phyloP scores from a whole-genome alignment of 2,113 vertebrate genomes.

The Catagonus wagneri region DNA sequence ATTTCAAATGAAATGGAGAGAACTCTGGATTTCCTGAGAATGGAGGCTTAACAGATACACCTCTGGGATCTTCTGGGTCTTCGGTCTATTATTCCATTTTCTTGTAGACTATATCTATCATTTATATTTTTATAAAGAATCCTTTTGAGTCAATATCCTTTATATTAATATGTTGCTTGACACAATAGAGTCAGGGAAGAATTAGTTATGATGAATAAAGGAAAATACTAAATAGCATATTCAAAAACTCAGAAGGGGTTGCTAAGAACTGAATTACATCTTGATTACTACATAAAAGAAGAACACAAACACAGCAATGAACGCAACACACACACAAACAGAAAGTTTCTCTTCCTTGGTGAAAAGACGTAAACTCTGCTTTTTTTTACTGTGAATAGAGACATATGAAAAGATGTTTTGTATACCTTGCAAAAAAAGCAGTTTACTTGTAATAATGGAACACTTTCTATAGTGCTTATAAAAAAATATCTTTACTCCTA shows the following conservation, averaged over 20 bases:
- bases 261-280: background rate
- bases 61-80: background rate
- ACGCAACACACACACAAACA: background rate
- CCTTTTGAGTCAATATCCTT: background rate
- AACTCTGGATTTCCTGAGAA: background rate
- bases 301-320: background rate
- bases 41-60: background rate
- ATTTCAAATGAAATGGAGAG: background rate
- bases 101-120: background rate
- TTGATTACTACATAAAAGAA: background rate
- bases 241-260: background rate
- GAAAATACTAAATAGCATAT: background rate
- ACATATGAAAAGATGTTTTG: constrained; percentile 20
- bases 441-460: background rate
- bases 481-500: background rate
- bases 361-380: background rate
- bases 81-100: background rate
- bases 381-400: background rate
- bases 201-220: background rate
- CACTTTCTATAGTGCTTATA: constrained; percentile 22
- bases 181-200: background rate
- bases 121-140: background rate
- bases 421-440: background rate
- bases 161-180: background rate
- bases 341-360: background rate